Evolutionary conservation across 1,140 invertebrate genomes (phyloP), one percentile per base, ranked within the genome.

Genomic region (Drosophila tristis): DNA sequence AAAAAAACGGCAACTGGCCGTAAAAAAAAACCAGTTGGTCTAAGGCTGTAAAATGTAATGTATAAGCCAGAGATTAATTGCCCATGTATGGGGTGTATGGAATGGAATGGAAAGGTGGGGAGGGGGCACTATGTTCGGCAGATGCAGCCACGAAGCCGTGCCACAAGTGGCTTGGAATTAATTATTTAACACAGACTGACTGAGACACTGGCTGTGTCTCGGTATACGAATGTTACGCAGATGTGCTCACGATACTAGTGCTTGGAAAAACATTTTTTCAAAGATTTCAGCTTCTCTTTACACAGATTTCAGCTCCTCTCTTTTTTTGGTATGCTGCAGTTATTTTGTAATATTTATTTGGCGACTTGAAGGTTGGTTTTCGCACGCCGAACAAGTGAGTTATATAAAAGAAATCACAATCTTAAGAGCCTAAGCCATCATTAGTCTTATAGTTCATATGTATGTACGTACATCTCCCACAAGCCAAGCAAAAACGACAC

Each of bases 1-100:
- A 7, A 31, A 68, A 44, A 80, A 48, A 49, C 49, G 58, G 56
- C 45, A 48, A 15, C 23, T 65, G 45, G 8, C 26, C 26, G 35
- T 44, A 63, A 57, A 20, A 53, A 53, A 55, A 73, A 85, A 85
- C 80, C 67, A 80, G 80, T 85, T 86, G 54, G 31, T 25, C 54
- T 51, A 62, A 79, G 58, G 39, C 47, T 60, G 47, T 63, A 79
- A 79, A 85, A 76, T 68, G 51, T 80, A 73, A 55, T 74, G 72
- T 61, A 79, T 85, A 73, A 79, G 66, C 63, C n/a, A 5, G 50
- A 80, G 77, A 85, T 85, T 85, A 77, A 85, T 85, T 72, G 80
- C 78, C 31, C 81, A 62, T 80, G 66, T 70, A 47, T 47, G 31
- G 44, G 49, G 26, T 39, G 8, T 20, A 9, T 35, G 25, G 51